Conservation (phyloP, 2,888 invertebrate species). For the Monopis laevigella region DNA sequence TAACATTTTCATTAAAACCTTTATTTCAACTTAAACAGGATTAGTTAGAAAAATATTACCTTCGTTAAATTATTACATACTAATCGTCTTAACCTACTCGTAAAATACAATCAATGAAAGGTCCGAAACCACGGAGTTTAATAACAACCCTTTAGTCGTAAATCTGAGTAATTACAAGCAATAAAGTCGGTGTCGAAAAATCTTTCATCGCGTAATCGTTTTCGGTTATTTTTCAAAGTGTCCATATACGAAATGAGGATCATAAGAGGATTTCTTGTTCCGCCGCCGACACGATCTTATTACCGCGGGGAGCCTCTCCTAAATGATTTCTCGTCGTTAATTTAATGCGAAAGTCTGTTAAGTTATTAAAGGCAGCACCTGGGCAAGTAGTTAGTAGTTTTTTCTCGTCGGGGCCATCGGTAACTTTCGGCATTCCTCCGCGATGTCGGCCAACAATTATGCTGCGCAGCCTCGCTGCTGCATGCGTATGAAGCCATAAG, state of each 20-base stretch:
- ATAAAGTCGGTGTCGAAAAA: slow-evolving; percentile 13
- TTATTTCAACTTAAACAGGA: no score
- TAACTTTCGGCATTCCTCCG: slow-evolving; percentile 33
- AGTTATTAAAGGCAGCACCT: slow-evolving; percentile 49
- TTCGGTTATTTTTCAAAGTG: slow-evolving; percentile 11
- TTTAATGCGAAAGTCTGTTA: slow-evolving; percentile 47
- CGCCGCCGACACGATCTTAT: slow-evolving; percentile 1
- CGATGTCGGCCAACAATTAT: slow-evolving; percentile 42
- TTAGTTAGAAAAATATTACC: no score
- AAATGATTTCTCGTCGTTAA: slow-evolving; percentile 34
- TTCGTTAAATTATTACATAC: no score
- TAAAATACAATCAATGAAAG: slow-evolving; percentile 7
- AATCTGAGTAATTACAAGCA: slow-evolving; percentile 13
- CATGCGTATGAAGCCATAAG: slow-evolving; percentile 36
- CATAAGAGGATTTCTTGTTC: slow-evolving; percentile 4
- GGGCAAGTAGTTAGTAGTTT: slow-evolving; percentile 22
- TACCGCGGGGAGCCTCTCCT: slow-evolving; percentile 6
- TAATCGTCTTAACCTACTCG: no score
- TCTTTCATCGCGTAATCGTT: slow-evolving; percentile 10
- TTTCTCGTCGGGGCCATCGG: slow-evolving; percentile 7
- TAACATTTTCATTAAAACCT: no score
- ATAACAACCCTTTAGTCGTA: slow-evolving; percentile 7
- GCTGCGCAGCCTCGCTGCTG: slow-evolving; percentile 17
- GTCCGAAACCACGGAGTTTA: no score
- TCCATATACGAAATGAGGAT: slow-evolving; percentile 7